Conservation (phyloP, 37 sponge, comb jelly and placozoan genomes). For the Bolinopsis microptera region DNA sequence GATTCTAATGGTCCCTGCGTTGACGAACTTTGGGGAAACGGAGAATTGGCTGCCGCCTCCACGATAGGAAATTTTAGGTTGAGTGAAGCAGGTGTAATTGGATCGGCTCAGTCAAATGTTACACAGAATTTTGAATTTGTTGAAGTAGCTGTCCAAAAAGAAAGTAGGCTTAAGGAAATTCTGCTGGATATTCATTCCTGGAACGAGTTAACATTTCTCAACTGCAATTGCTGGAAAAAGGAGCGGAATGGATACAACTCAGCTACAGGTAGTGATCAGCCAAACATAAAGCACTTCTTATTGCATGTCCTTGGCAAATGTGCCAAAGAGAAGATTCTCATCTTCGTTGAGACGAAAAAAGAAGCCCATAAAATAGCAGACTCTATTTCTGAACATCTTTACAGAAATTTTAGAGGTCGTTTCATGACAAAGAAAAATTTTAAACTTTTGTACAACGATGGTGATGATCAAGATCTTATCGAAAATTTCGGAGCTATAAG, state of each 20-base stretch:
- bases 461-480: not conserved
- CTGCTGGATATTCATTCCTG: not conserved
- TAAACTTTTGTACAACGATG: not conserved
- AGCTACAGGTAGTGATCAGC: too few species aligned
- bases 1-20: not conserved
- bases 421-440: not conserved
- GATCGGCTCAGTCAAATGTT: conserved; percentile 34
- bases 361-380: not conserved
- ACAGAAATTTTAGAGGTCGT: not conserved
- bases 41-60: not conserved
- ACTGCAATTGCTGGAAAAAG: not conserved
- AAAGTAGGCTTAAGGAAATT: not conserved
- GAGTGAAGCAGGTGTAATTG: not conserved
- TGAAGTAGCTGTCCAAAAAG: not conserved
- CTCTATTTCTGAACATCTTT: not conserved
- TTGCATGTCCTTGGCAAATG: not conserved
- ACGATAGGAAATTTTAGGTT: not conserved
- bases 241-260: not conserved
- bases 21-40: not conserved
- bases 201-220: not conserved
- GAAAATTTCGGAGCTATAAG: not conserved
- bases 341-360: not conserved
- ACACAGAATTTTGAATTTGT: conserved; percentile 3
- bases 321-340: not conserved
- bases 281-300: not conserved